phyloP scores from a whole-genome alignment of 2,797 vertebrate species.

The Paguma larvata region DNA sequence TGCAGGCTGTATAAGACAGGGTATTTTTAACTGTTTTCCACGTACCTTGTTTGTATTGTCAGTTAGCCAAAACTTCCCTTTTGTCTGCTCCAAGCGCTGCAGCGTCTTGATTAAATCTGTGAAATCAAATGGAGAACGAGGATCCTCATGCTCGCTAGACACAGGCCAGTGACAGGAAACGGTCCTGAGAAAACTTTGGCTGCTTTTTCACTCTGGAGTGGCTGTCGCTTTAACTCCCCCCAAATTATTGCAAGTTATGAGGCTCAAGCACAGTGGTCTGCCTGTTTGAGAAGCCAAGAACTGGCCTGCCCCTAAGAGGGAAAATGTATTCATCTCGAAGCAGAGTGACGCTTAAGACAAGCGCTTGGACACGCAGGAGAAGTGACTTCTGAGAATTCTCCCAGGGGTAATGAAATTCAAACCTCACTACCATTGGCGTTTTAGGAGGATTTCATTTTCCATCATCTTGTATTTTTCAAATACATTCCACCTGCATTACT shows the following conservation, averaged over 20 bases:
- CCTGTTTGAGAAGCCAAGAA: slow-evolving; percentile 36
- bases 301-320: not conserved
- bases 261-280: not conserved
- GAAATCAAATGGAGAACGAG: not conserved
- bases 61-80: slow-evolving; percentile 71
- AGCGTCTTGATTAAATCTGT: slow-evolving; percentile 57
- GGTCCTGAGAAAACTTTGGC: not conserved
- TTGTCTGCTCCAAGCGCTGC: slow-evolving; percentile 25
- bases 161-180: not conserved
- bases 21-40: slow-evolving; percentile 51
- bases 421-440: not conserved
- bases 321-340: slow-evolving; percentile 50
- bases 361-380: not conserved
- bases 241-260: not conserved
- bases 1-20: not conserved
- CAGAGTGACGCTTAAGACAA: slow-evolving; percentile 15
- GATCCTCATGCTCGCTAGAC: slow-evolving; percentile 20
- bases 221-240: not conserved
- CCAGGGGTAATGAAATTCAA: fast-evolving
- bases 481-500: slow-evolving; percentile 35
- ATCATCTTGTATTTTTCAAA: not conserved
- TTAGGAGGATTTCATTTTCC: not conserved
- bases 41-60: slow-evolving; percentile 64
- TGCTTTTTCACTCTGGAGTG: not conserved
- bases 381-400: not conserved